A percentile compares a stretch with the other conserved stretches of the same genome.
Conservation (phyloP, 1,140 invertebrate genomes). For the Bactericera cockerelli region DNA sequence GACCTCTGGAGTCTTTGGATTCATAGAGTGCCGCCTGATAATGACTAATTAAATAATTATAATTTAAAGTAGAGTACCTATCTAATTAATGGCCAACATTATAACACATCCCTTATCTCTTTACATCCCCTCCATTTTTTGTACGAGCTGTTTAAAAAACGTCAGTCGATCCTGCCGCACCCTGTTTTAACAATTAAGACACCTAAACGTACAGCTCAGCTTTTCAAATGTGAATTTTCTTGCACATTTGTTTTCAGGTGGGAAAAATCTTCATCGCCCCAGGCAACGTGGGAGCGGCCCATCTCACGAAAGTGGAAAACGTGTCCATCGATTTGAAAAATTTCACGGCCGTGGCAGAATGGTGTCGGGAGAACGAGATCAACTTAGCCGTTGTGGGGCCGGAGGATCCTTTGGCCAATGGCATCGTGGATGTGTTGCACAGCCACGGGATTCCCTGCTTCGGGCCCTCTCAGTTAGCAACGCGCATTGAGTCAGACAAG, state of each 20-base stretch:
- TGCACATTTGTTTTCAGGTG: constrained; percentile 35
- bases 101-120: no score
- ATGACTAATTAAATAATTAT: no score
- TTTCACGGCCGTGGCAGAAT: constrained; percentile 51
- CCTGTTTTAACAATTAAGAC: no score
- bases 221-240: no score
- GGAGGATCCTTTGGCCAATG: constrained; percentile 82
- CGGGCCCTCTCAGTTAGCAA: constrained; percentile 64
- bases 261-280: constrained; percentile 63
- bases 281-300: constrained; percentile 73
- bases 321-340: constrained; percentile 47
- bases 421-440: constrained; percentile 54
- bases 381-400: constrained; percentile 78
- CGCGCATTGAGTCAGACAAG: constrained; percentile 83
- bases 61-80: no score
- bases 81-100: no score
- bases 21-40: no score
- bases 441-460: constrained; percentile 57
- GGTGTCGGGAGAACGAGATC: constrained; percentile 58
- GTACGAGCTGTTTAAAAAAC: no score
- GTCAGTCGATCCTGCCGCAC: no score
- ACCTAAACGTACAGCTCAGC: no score
- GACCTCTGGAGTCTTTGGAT: no score
- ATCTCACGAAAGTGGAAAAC: constrained; percentile 45
- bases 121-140: no score